Conservation (phyloP, 1,140 invertebrate genomes). For the Hylaeus anthracinus region DNA sequence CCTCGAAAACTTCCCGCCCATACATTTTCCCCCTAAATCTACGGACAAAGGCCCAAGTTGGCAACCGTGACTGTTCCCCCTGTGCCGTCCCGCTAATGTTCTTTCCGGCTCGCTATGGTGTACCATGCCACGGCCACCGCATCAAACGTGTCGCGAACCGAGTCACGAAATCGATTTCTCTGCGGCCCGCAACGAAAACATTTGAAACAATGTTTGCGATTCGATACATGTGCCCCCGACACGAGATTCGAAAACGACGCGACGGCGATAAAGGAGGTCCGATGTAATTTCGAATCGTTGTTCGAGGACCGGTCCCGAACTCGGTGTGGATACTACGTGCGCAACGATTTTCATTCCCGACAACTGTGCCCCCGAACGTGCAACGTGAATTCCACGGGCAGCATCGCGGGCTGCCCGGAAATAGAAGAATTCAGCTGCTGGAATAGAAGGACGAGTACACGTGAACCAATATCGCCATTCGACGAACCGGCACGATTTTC, state of each 20-base stretch:
- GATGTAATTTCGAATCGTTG: background rate
- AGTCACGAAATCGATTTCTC: background rate
- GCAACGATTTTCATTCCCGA: constrained; percentile 23
- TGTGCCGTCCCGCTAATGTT: too few relatives aligned
- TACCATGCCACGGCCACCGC: too few relatives aligned
- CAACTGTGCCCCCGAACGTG: constrained; percentile 29
- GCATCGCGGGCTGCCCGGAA: background rate
- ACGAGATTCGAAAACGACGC: background rate
- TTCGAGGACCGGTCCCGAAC: background rate
- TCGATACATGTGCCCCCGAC: background rate
- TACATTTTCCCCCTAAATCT: too few relatives aligned
- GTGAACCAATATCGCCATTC: constrained; percentile 36
- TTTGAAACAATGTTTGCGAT: background rate
- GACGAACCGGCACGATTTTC: constrained; percentile 36
- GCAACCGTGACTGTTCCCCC: too few relatives aligned
- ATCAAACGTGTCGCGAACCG: background rate
- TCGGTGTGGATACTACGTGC: constrained; percentile 11
- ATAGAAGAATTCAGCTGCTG: constrained; percentile 1
- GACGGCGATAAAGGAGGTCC: background rate
- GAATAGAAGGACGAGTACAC: background rate
- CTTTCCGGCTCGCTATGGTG: too few relatives aligned
- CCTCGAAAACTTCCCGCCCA: too few relatives aligned
- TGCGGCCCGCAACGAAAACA: background rate
- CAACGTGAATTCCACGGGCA: background rate
- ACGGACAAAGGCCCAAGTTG: too few relatives aligned